Conservation (phyloP, 2,888 invertebrate species). For the Julus scandinavius region DNA sequence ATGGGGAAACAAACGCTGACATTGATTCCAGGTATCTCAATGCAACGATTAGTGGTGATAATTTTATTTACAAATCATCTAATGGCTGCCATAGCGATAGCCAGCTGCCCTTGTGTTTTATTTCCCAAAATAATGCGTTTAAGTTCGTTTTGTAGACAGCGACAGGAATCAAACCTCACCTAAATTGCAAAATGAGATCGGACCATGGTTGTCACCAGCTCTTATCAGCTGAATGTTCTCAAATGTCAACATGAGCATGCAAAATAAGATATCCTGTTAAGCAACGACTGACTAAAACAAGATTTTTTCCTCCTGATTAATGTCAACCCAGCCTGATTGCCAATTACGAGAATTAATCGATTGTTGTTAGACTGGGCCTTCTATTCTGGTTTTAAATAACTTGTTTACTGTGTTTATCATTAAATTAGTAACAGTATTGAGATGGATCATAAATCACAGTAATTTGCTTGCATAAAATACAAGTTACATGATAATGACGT, state of each 20-base stretch:
- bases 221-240: neutral
- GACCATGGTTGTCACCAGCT: neutral
- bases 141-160: neutral
- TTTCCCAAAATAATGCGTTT: neutral
- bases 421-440: too few relatives aligned
- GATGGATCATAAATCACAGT: too few relatives aligned
- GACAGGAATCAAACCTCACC: neutral
- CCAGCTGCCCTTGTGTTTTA: neutral
- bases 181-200: neutral
- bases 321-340: neutral
- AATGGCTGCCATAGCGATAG: neutral
- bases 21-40: too few relatives aligned
- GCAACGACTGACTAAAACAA: neutral
- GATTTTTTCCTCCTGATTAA: neutral
- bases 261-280: neutral
- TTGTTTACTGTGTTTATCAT: neutral
- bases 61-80: too few relatives aligned
- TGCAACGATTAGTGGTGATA: too few relatives aligned
- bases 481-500: too few relatives aligned
- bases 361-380: neutral
- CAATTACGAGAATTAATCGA: neutral
- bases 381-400: neutral
- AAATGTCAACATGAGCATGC: conserved; percentile 8
- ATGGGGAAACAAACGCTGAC: too few relatives aligned
- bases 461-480: too few relatives aligned